Evolutionary conservation across 2,797 vertebrate species (phyloP), one percentile per base, ranked within the genome.

Genomic region (Jordanella pulchra): DNA sequence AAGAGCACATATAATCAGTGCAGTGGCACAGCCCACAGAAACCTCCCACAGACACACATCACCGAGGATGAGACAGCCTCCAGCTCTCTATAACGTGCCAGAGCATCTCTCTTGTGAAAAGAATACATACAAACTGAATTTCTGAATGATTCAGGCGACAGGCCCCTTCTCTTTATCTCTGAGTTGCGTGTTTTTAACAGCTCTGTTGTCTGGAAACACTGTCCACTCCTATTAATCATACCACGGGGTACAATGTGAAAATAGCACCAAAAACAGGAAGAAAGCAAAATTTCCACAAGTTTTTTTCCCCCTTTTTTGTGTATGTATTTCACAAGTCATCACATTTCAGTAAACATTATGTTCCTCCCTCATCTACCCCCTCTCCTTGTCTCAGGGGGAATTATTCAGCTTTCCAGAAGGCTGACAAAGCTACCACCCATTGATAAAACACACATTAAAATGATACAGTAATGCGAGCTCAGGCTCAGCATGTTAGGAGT

Each of bases 141-240:
- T 86, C 89, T 92, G 88, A 91, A 93, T 92, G 90, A 92, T 91
- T 93, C 85, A 92, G 85, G 84, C 90, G 88, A 89, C 91, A 90
- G 85, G 78, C 81, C 74, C 89, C 91, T 90, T 86, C 89, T 91
- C 80, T 90, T 90, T 89, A 90, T 93, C 90, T 86, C 81, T 42
- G 69, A 82, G 82, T 91, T 89, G 90, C 89, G 87, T 93, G 91
- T 93, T 92, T 93, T 93, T 93, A 90, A 89, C 84, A 65, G 87
- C 83, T 85, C 76, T 47, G 71, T 78, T 74, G 67, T 89, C 86
- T 93, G 89, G 78, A 88, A 92, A 91, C 78, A 75, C 81, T 90
- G 90, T 90, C 89, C 69, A 79, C 87, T 93, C 81, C 82, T 88
- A 92, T 94, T 93, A 93, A 93, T 92, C 91, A 91, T 91, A 87